Evolutionary conservation across 2,113 vertebrate genomes (phyloP).

Genomic region (Elephas maximus): DNA sequence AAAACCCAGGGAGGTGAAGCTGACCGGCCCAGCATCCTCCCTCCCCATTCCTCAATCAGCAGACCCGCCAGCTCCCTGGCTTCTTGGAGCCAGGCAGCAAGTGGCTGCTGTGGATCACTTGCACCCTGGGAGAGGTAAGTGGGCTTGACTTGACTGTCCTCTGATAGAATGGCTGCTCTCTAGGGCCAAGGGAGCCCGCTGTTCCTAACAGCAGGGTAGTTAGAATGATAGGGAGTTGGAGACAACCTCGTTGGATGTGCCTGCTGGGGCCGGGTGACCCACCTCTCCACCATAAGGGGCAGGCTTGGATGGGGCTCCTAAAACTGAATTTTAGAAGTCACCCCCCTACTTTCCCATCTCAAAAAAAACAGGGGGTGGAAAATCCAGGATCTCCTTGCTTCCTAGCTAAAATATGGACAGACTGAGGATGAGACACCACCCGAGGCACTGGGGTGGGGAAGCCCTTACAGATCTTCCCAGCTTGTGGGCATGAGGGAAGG

Average conservation of each 20-base stretch:
- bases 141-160: not conserved
- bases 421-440: not conserved
- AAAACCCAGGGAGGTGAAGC: not conserved
- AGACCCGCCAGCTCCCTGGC: not conserved
- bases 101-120: not conserved
- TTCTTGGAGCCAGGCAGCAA: not conserved
- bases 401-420: not conserved
- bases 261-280: not conserved
- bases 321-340: not conserved
- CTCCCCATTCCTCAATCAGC: not conserved
- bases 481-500: not conserved
- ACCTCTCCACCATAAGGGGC: not conserved
- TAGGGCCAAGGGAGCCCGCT: not conserved
- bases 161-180: not conserved
- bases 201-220: not conserved
- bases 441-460: not conserved
- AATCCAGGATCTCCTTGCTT: not conserved
- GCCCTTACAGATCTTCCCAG: not conserved
- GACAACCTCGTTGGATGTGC: not conserved
- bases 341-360: not conserved
- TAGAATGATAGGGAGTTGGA: not conserved
- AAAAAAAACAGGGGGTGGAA: not conserved
- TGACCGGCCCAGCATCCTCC: not conserved
- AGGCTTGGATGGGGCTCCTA: not conserved
- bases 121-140: not conserved